These are phyloP conservation scores for Drosophila tristis DNA, from an alignment of 1,140 invertebrate genomes.

Conservation along the genomic window DNA sequence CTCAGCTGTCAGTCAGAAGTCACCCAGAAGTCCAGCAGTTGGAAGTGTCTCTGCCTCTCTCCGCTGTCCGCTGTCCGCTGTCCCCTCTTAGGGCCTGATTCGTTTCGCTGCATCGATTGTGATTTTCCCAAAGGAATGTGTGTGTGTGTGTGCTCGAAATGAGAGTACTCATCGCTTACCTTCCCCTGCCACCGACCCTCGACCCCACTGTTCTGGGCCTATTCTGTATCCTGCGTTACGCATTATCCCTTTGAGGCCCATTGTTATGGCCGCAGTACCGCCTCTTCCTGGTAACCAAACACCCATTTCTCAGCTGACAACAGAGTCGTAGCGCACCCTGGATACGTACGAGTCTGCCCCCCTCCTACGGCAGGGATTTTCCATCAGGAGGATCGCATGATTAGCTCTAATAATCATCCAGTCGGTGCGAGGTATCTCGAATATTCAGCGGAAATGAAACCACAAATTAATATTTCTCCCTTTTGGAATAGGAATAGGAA, in stretches of 20 bases:
- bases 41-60: neutral
- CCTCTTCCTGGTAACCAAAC: slow-evolving; percentile 77
- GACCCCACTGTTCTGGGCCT: slow-evolving; percentile 16
- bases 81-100: slow-evolving; percentile 49
- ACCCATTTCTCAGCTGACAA: slow-evolving; percentile 57
- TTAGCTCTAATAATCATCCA: slow-evolving; percentile 68
- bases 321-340: slow-evolving; percentile 54
- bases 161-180: slow-evolving; percentile 32
- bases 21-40: slow-evolving; percentile 37
- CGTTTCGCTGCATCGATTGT: slow-evolving; percentile 60
- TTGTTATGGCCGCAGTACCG: slow-evolving; percentile 71
- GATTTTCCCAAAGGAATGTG: slow-evolving; percentile 31
- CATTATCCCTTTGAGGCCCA: slow-evolving; percentile 65
- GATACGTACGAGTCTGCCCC: too few species aligned
- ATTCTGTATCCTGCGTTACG: slow-evolving; percentile 54
- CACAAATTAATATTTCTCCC: slow-evolving; percentile 26
- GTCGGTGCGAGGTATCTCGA: slow-evolving; percentile 1
- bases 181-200: slow-evolving; percentile 11
- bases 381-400: slow-evolving; percentile 58
- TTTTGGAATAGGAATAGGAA: neutral
- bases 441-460: slow-evolving; percentile 27
- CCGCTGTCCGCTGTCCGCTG: slow-evolving; percentile 2
- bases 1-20: slow-evolving; percentile 46
- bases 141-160: slow-evolving; percentile 30
- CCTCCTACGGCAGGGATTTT: neutral